Evolutionary conservation across 1,140 invertebrate species (phyloP).

Genomic region (Drosophila oshimai): DNA sequence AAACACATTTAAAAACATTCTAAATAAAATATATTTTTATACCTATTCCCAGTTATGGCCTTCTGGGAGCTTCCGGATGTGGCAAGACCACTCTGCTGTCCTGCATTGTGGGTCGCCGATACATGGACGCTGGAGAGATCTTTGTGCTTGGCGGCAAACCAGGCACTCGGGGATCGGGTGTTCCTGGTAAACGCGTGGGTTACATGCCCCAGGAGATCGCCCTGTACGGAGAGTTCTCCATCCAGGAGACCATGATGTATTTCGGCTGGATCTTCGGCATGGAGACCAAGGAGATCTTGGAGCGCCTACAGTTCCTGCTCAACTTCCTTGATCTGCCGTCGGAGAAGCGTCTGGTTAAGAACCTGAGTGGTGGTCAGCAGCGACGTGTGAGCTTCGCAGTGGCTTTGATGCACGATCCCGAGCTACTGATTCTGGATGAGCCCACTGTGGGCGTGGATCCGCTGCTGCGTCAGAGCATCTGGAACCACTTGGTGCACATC

Average conservation of each 20-base stretch:
- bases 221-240: slow-evolving; percentile 96
- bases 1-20: no score
- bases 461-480: slow-evolving; percentile 93
- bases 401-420: slow-evolving; percentile 95
- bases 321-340: slow-evolving; percentile 95
- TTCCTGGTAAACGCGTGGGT: slow-evolving; percentile 93
- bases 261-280: slow-evolving; percentile 98
- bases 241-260: slow-evolving; percentile 96
- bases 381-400: slow-evolving; percentile 95
- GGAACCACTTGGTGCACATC: slow-evolving; percentile 94
- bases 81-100: slow-evolving; percentile 93
- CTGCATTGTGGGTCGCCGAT: slow-evolving; percentile 91
- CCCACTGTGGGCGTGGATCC: slow-evolving; percentile 97
- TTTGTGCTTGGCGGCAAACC: slow-evolving; percentile 92
- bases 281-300: slow-evolving; percentile 90
- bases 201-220: slow-evolving; percentile 96
- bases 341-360: slow-evolving; percentile 92
- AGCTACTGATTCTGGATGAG: slow-evolving; percentile 96
- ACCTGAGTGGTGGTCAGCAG: slow-evolving; percentile 96
- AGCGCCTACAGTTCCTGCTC: slow-evolving; percentile 93
- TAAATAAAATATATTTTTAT: background rate
- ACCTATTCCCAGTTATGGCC: slow-evolving; percentile 86
- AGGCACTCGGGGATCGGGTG: slow-evolving; percentile 91
- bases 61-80: slow-evolving; percentile 92
- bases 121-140: slow-evolving; percentile 90